Base-by-base conservation (phyloP, 2,797 vertebrate genomes). In the Poeciliopsis turneri region DNA sequence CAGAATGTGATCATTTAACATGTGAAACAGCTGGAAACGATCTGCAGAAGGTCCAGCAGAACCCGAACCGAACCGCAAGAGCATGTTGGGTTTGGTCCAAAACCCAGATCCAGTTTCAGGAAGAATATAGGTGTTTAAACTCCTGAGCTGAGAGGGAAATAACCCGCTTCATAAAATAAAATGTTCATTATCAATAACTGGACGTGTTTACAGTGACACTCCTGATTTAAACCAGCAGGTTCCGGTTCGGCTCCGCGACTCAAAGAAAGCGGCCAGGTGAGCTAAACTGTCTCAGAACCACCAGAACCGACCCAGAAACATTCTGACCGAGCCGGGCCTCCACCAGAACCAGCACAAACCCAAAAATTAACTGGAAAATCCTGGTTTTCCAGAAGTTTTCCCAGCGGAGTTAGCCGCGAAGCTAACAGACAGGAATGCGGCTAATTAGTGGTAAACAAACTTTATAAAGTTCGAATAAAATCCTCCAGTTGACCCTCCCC, bases 401-500 rank as follows among this genome's bases (percentile, higher is more conserved):
- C n/a, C 43, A 45, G n/a, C 69, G n/a, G 23, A 23, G 81, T 53
- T 83, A 83, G 81, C 80, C 61, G 4, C 23, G 2, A 25, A 69
- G 75, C 77, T 78, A 57, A 53, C 57, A 47, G 74, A 20, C 36
- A 73, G 59, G 69, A 83, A 83, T 73, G 69, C 36, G 57, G 77
- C 77, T 79, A 83, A 79, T 51, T 36, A 57, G 77, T 57, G 61
- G 69, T 39, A 73, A 73, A 73, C 74, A 47, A 75, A 41, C 74
- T 45, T n/a, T 39, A 20, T 28, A 71, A 75, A 71, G 36, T 71
- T 57, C 45, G 45, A 18, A 45, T 41, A 43, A 77, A 20, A 72
- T 28, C 20, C 4, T 53, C 36, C 36, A 0, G 0, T 39, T 8
- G 2, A 39, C 39, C 18, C 0, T 28, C 5, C 2, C 25, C 23